Evolutionary conservation across 2,113 vertebrate species (phyloP).

Genomic region (Megaceryle maxima): DNA sequence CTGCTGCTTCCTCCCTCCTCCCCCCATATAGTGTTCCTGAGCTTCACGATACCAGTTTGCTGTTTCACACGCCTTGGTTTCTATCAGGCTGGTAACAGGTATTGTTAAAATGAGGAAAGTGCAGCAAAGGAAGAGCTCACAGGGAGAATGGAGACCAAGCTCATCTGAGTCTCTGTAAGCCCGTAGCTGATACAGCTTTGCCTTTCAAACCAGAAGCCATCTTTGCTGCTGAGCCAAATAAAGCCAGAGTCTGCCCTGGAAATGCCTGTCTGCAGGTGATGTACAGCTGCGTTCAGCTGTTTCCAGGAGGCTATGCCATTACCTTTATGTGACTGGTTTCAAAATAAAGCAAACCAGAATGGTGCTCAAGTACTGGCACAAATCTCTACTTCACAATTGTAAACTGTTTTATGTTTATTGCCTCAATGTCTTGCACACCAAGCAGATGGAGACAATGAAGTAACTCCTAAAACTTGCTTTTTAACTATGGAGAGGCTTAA

Average conservation of each 20-base stretch:
- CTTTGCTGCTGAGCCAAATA: neutral
- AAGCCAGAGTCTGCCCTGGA: neutral
- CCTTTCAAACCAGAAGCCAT: neutral
- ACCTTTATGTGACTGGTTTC: neutral
- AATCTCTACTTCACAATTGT: neutral
- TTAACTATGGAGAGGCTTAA: neutral
- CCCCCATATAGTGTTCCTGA: neutral
- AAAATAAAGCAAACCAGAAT: neutral
- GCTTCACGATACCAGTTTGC: neutral
- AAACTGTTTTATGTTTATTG: neutral
- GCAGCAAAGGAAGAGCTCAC: rapidly evolving
- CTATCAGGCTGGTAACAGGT: neutral
- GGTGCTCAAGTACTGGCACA: neutral
- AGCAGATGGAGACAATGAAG: neutral
- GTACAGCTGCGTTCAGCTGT: neutral
- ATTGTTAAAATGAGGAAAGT: rapidly evolving
- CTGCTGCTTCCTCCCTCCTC: neutral
- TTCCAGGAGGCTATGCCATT: neutral
- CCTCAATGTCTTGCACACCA: neutral
- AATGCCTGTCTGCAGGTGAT: neutral
- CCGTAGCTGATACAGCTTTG: neutral
- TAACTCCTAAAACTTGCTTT: neutral
- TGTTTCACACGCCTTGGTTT: rapidly evolving
- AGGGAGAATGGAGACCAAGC: rapidly evolving
- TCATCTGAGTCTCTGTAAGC: neutral